Conservation (phyloP, 2,113 vertebrate genomes). For the Trematomus loennbergii region DNA sequence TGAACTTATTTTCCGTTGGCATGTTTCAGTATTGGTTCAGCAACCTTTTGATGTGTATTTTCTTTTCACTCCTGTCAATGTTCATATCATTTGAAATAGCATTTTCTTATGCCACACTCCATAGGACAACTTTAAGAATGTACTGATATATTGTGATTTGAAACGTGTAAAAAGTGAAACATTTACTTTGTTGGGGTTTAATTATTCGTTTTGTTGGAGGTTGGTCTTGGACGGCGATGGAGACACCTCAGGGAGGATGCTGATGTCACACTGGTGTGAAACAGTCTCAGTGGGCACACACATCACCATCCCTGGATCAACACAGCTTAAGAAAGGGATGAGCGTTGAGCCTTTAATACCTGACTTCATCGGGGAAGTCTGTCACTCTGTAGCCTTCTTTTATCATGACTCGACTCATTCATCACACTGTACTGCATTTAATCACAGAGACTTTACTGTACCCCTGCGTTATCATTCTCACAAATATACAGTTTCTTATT, state of each 20-base stretch:
- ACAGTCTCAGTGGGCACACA: conserved; percentile 33
- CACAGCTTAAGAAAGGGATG: conserved; percentile 59
- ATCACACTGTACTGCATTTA: conserved; percentile 3
- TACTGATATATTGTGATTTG: not conserved
- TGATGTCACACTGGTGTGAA: conserved; percentile 54
- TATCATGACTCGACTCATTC: conserved; percentile 52
- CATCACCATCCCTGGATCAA: conserved; percentile 62
- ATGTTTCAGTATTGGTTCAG: conserved; percentile 32
- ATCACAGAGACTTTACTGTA: not conserved
- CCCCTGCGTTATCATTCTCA: not conserved
- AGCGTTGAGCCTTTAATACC: conserved; percentile 59
- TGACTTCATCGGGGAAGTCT: conserved; percentile 31
- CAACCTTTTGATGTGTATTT: not conserved
- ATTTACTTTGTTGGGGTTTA: conserved; percentile 27
- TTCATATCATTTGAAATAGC: not conserved
- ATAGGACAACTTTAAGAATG: not conserved
- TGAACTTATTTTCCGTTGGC: not conserved
- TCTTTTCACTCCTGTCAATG: not conserved
- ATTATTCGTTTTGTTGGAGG: conserved; percentile 32
- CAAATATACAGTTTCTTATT: not conserved
- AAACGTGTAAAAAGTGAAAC: conserved; percentile 6
- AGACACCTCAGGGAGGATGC: conserved; percentile 51
- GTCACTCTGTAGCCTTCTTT: not conserved
- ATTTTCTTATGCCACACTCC: not conserved
- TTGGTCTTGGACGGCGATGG: conserved; percentile 3